Evolutionary conservation across 2,113 vertebrate species (phyloP).

Genomic region (Jacana jacana): DNA sequence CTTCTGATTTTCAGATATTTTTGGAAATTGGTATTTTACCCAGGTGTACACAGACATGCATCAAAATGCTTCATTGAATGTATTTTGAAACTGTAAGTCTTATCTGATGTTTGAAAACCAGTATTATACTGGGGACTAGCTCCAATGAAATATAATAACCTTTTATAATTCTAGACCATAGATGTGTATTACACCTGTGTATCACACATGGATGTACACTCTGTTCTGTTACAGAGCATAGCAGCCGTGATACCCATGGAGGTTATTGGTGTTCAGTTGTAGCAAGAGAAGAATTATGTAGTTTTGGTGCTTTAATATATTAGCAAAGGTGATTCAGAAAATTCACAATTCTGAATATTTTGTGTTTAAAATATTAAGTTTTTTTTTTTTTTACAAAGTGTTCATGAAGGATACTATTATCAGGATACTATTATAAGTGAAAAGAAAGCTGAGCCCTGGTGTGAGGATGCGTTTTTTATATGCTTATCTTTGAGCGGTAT

Average conservation of each 20-base stretch:
- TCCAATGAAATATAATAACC: not conserved
- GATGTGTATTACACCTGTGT: not conserved
- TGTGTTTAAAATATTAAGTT: not conserved
- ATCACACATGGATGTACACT: not conserved
- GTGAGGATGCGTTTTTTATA: not conserved
- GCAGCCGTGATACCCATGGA: not conserved
- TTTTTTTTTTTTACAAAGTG: not conserved
- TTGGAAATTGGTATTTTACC: not conserved
- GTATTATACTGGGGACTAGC: not conserved
- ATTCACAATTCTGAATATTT: not conserved
- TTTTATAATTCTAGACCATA: not conserved
- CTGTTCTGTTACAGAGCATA: not conserved
- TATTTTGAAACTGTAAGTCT: not conserved
- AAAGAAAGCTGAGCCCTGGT: not conserved
- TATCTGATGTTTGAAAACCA: not conserved
- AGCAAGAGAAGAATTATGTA: not conserved
- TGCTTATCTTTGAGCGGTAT: not conserved
- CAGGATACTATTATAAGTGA: not conserved
- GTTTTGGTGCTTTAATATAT: not conserved
- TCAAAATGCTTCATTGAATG: not conserved
- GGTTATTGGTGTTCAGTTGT: not conserved
- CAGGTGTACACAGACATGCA: not conserved
- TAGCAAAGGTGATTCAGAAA: not conserved
- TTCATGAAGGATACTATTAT: not conserved
- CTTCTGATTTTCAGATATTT: not conserved